phyloP scores from a whole-genome alignment of 1,140 invertebrate species.

The Eriocheir sinensis region DNA sequence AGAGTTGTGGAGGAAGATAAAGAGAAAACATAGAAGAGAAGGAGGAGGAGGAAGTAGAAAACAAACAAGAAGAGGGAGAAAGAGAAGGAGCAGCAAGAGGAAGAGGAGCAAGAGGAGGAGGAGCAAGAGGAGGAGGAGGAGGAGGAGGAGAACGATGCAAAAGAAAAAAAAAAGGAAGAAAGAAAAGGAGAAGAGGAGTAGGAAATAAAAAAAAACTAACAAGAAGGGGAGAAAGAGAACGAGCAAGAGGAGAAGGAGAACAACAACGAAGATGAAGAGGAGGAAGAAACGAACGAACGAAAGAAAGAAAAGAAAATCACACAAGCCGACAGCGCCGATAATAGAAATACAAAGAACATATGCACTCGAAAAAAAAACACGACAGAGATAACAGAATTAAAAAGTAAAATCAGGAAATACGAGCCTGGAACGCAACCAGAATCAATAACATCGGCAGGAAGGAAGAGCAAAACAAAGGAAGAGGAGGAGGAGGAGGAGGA shows the following conservation, averaged over 20 bases:
- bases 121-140: background rate
- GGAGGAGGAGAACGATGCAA: background rate
- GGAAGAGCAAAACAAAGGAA: too few relatives aligned
- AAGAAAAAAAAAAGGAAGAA: background rate
- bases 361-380: too few relatives aligned
- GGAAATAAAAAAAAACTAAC: background rate
- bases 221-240: background rate
- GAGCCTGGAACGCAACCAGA: too few relatives aligned
- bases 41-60: background rate
- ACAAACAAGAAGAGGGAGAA: background rate
- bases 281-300: too few relatives aligned
- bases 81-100: too few relatives aligned
- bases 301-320: too few relatives aligned
- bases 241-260: background rate
- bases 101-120: background rate
- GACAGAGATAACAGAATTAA: too few relatives aligned
- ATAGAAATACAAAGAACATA: too few relatives aligned
- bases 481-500: too few relatives aligned
- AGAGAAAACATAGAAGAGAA: background rate
- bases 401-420: too few relatives aligned
- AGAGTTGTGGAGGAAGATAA: conserved; percentile 4
- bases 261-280: background rate
- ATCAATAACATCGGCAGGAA: too few relatives aligned
- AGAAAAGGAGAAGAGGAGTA: background rate
- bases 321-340: too few relatives aligned